A percentile compares a stretch with the other conserved stretches of the same genome.
These are phyloP conservation scores for Osmerus mordax DNA, from an alignment of 2,113 vertebrate species.

Conservation along the genomic window DNA sequence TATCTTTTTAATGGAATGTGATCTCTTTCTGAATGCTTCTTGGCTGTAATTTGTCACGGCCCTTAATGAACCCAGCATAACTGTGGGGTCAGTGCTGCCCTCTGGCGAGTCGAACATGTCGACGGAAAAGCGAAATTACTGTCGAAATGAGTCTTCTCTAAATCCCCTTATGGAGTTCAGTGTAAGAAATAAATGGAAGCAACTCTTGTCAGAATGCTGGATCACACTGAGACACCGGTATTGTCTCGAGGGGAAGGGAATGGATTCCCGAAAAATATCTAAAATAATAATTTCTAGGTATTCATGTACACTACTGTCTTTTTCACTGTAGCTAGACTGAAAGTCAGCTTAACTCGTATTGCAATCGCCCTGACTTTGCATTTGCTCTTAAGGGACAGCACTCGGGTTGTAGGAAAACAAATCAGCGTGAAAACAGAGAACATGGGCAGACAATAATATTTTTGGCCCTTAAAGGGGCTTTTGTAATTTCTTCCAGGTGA, in stretches of 20 bases:
- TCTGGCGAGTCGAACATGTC: constrained; percentile 53
- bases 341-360: no score
- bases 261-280: not conserved
- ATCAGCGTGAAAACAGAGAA: not conserved
- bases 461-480: constrained; percentile 1
- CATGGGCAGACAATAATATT: not conserved
- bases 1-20: constrained; percentile 12
- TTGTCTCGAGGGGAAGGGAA: no score
- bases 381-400: not conserved
- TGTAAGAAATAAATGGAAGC: no score
- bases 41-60: not conserved
- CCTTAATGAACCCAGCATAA: constrained; percentile 14
- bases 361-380: not conserved
- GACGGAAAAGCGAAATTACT: constrained; percentile 12
- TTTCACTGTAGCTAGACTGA: not conserved
- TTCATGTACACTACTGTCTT: not conserved
- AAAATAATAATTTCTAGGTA: not conserved
- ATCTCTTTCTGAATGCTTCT: not conserved
- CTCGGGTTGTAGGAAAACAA: not conserved
- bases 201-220: no score
- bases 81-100: constrained; percentile 65
- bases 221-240: no score
- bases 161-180: no score
- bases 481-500: constrained; percentile 11
- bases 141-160: not conserved